Percentiles rank a stretch among this genome's conserved stretches.
Conservation (phyloP, 2,113 vertebrate genomes). For the Vulpes lagopus region DNA sequence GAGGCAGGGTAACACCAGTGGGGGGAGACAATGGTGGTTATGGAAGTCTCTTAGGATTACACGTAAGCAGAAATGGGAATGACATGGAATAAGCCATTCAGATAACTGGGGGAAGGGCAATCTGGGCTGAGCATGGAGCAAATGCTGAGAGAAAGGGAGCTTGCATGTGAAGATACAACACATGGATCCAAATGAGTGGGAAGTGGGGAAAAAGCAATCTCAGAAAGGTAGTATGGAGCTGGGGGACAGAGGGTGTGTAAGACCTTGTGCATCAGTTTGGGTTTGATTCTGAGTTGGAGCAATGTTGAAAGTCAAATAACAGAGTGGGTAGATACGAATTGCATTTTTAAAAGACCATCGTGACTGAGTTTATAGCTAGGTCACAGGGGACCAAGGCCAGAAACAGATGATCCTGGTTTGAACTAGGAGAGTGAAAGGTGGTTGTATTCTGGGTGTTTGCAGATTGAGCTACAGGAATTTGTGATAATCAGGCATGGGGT, state of each 20-base stretch:
- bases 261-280: not conserved
- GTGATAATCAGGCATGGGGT: accelerated
- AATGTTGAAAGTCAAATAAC: not conserved
- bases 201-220: not conserved
- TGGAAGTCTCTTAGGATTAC: not conserved
- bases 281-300: not conserved
- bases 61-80: not conserved
- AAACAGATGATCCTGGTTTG: not conserved
- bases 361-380: not conserved
- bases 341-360: not conserved
- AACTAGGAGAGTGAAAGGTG: not conserved
- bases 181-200: not conserved
- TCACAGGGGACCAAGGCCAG: not conserved
- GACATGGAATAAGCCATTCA: not conserved
- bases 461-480: not conserved
- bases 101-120: not conserved
- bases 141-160: not conserved
- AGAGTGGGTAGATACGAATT: not conserved
- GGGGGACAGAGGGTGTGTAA: accelerated
- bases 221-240: not conserved
- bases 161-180: not conserved
- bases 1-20: not conserved
- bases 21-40: not conserved
- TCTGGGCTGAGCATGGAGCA: not conserved
- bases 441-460: not conserved